These are phyloP conservation scores for Tonatia bakeri DNA, from an alignment of 2,113 vertebrate species.

Conservation along the genomic window DNA sequence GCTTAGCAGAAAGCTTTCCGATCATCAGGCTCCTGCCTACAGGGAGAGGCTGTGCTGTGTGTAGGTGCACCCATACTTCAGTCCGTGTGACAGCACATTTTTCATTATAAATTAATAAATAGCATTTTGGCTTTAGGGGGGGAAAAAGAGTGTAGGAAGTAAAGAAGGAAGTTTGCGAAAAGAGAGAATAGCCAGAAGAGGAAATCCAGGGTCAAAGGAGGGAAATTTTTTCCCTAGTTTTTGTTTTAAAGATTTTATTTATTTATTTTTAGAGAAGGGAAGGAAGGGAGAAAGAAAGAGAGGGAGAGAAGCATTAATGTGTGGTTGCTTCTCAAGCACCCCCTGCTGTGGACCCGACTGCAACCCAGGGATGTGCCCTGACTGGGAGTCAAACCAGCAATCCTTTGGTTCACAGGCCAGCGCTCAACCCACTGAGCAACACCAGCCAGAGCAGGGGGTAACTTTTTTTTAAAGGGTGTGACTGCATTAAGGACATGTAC, in stretches of 20 bases:
- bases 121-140: background rate
- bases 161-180: background rate
- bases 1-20: background rate
- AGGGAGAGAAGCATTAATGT: no score
- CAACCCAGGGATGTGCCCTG: no score
- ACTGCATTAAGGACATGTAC: background rate
- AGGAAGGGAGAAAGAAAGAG: no score
- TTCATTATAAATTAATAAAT: slow-evolving; percentile 6
- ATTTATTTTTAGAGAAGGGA: no score
- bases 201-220: background rate
- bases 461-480: background rate
- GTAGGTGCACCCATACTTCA: background rate
- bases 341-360: no score
- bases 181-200: background rate
- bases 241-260: no score
- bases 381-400: no score
- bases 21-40: background rate
- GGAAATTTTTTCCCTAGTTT: background rate
- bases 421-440: no score
- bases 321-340: no score
- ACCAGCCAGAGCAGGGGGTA: no score
- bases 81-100: background rate
- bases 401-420: no score
- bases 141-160: background rate
- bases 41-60: background rate